Evolutionary conservation across 2,797 vertebrate species (phyloP), one percentile per base, ranked within the genome.

Genomic region (Moxostoma hubbsi): DNA sequence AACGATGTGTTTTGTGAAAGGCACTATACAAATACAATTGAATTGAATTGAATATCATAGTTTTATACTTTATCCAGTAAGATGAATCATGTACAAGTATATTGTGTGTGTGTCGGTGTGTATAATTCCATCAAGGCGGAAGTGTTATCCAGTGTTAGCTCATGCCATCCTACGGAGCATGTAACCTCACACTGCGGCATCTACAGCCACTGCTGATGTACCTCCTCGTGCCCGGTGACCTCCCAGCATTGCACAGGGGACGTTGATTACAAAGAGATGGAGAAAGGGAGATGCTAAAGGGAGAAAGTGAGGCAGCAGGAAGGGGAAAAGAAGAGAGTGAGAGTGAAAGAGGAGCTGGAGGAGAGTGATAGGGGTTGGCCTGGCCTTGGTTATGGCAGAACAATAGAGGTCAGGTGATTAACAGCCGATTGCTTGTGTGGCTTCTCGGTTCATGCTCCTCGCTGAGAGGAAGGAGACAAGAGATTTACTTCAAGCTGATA

Each of bases 401-500:
- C 80, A 80, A 67, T 78, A 82, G 67, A 67, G 75, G 77, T 67
- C 64, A 73, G 66, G 71, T 84, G 85, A 86, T 84, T 81, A 86
- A 86, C 63, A 80, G 74, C 49, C 67, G 49, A 73, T 78, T 54
- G 64, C 70, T 72, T 45, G 43, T 69, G 65, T 68, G 55, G 73
- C 70, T 86, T 49, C 43, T 80, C 74, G 6, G 61, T 64, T 73
- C 74, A 59, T 51, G 61, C 73, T 79, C 62, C 75, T 82, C 73
- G 47, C 70, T 54, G 54, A 67, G 80, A 75, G 65, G 69, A 76
- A 82, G 70, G 53, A 69, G 80, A 66, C 73, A 83, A 86, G 83
- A 90, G 90, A 90, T 92, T 92, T 90, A 90, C 72, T 82, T 83
- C 86, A 80, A 86, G 50, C 82, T 86, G 81, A 89, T 88, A 90